Conservation (phyloP, 1,140 invertebrate species). For the Formica selysi region DNA sequence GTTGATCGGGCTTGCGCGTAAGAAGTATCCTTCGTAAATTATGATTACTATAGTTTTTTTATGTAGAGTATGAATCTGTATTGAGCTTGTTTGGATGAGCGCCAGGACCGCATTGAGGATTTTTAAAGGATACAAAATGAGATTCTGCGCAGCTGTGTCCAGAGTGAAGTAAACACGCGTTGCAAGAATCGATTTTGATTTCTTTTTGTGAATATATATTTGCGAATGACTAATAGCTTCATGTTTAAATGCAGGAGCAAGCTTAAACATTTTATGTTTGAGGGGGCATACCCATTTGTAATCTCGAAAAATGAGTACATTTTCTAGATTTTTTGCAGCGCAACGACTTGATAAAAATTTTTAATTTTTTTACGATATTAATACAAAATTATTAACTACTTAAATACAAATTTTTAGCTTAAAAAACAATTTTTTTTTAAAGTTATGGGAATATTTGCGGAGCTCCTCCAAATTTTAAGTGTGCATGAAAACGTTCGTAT, state of each 20-base stretch:
- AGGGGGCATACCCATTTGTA: too few relatives aligned
- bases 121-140: neutral
- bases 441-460: too few relatives aligned
- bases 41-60: slow-evolving; percentile 18
- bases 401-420: too few relatives aligned
- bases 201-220: slow-evolving; percentile 22
- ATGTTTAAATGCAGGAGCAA: neutral
- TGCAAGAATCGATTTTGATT: neutral
- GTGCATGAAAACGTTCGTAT: too few relatives aligned
- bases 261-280: neutral
- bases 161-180: neutral
- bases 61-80: slow-evolving; percentile 40
- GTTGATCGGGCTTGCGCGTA: slow-evolving; percentile 15
- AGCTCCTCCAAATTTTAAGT: too few relatives aligned
- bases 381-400: too few relatives aligned
- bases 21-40: slow-evolving; percentile 42
- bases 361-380: too few relatives aligned
- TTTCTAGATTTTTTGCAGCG: too few relatives aligned
- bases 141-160: slow-evolving; percentile 9
- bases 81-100: slow-evolving; percentile 45
- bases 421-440: too few relatives aligned
- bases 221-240: neutral
- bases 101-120: slow-evolving; percentile 28
- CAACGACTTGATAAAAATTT: too few relatives aligned
- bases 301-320: too few relatives aligned